These are phyloP conservation scores for Meiosimyza decipiens DNA, from an alignment of 2,888 invertebrate species.

Conservation along the genomic window DNA sequence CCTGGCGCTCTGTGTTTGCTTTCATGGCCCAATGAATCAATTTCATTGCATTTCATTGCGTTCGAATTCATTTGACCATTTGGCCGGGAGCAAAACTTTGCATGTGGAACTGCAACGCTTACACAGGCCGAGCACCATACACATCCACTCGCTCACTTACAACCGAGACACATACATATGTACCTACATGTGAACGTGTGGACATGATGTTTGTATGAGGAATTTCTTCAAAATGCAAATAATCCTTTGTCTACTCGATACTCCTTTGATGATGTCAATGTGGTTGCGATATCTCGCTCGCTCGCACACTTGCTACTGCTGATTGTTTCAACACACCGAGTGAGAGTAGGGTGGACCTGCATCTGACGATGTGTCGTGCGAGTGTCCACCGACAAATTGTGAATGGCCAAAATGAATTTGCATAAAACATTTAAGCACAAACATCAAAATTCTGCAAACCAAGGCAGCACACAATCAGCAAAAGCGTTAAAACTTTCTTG, in stretches of 20 bases:
- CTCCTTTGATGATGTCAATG: conserved; percentile 21
- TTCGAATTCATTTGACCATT: conserved; percentile 27
- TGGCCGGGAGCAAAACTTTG: neutral
- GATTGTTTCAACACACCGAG: neutral
- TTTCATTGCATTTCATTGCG: conserved; percentile 19
- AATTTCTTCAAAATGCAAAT: conserved; percentile 26
- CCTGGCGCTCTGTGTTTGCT: neutral
- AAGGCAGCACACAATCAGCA: conserved; percentile 2
- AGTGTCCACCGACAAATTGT: conserved; percentile 29
- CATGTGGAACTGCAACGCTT: neutral
- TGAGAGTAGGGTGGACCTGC: neutral
- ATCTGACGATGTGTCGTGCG: neutral
- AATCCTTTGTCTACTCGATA: conserved; percentile 23
- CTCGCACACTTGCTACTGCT: neutral
- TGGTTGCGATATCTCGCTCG: neutral
- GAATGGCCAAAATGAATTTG: conserved; percentile 41
- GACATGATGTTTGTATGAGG: neutral
- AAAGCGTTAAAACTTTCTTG: conserved; percentile 8
- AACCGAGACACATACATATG: too few relatives aligned
- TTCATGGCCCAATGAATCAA: conserved; percentile 22
- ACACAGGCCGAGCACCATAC: neutral
- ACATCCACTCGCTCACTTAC: neutral
- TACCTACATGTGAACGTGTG: too few relatives aligned
- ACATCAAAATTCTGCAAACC: conserved; percentile 44
- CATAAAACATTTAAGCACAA: conserved; percentile 47